A percentile compares a stretch with the other conserved stretches of the same genome.
Evolutionary conservation across 2,888 invertebrate species (phyloP).

Genomic region (Orthonychiurus folsomi): DNA sequence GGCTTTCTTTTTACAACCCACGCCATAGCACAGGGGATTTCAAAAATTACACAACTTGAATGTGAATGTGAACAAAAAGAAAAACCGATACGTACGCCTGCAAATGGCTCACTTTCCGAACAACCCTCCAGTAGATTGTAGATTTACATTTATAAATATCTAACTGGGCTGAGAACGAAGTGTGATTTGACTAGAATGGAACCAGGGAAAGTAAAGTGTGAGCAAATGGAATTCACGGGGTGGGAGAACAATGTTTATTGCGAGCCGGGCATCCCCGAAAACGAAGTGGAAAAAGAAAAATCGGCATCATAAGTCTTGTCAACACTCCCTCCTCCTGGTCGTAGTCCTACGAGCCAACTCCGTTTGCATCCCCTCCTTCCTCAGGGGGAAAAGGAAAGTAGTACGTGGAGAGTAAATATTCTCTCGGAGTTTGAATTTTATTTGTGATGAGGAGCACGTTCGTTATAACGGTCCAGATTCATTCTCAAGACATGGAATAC

Average conservation of each 20-base stretch:
- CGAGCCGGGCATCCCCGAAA: background rate
- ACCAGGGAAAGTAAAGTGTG: too few relatives aligned
- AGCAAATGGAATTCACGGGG: too few relatives aligned
- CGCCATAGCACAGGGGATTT: too few relatives aligned
- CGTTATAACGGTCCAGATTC: background rate
- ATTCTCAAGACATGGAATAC: background rate
- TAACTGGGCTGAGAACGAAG: too few relatives aligned
- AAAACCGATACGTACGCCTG: too few relatives aligned
- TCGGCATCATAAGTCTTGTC: conserved; percentile 19
- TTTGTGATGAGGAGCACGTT: background rate
- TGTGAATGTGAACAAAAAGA: too few relatives aligned
- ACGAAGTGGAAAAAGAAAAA: conserved; percentile 19
- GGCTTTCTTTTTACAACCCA: too few relatives aligned
- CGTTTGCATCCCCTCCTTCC: background rate
- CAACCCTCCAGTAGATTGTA: too few relatives aligned
- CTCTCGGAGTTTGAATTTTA: background rate
- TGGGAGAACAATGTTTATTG: background rate
- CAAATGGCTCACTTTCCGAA: too few relatives aligned
- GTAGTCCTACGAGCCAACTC: conserved; percentile 11
- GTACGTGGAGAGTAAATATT: background rate
- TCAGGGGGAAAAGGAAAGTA: background rate
- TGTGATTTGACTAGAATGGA: too few relatives aligned
- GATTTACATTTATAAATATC: too few relatives aligned
- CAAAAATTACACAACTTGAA: too few relatives aligned
- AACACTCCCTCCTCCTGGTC: conserved; percentile 16